These are phyloP conservation scores for Saiga tatarica DNA, from an alignment of 2,113 vertebrate genomes.

Conservation along the genomic window DNA sequence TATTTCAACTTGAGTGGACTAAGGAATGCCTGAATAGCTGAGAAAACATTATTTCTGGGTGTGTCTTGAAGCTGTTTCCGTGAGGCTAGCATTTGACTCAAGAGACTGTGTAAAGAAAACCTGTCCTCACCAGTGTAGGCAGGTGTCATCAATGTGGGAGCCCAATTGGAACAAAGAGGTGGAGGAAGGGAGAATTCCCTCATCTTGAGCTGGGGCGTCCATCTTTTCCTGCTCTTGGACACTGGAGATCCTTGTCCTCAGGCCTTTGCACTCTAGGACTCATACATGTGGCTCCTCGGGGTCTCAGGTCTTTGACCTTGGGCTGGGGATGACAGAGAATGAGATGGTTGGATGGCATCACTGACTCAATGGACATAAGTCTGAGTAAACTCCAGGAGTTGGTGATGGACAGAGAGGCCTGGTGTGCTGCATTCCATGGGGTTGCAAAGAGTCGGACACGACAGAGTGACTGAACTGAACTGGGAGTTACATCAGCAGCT, in stretches of 20 bases:
- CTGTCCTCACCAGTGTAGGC: background rate
- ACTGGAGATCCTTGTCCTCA: background rate
- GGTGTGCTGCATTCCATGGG: background rate
- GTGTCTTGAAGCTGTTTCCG: background rate
- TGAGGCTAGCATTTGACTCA: background rate
- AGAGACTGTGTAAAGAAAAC: background rate
- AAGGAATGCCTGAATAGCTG: background rate
- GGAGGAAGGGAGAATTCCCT: background rate
- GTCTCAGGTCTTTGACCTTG: background rate
- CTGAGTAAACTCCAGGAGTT: background rate
- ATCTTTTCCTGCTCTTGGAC: background rate
- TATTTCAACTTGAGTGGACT: background rate
- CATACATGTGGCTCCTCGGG: background rate
- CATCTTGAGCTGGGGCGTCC: background rate
- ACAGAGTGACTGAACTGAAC: background rate
- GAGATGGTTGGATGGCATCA: background rate
- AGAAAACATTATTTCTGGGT: background rate
- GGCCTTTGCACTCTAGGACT: background rate
- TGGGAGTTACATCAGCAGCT: background rate
- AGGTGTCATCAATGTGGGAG: background rate
- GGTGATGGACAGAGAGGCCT: background rate
- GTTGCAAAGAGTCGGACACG: background rate
- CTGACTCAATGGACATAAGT: background rate
- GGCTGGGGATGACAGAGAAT: background rate
- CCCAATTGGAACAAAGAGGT: background rate